Conservation (phyloP, 2,113 vertebrate species). For the Rhabdornis inornatus region DNA sequence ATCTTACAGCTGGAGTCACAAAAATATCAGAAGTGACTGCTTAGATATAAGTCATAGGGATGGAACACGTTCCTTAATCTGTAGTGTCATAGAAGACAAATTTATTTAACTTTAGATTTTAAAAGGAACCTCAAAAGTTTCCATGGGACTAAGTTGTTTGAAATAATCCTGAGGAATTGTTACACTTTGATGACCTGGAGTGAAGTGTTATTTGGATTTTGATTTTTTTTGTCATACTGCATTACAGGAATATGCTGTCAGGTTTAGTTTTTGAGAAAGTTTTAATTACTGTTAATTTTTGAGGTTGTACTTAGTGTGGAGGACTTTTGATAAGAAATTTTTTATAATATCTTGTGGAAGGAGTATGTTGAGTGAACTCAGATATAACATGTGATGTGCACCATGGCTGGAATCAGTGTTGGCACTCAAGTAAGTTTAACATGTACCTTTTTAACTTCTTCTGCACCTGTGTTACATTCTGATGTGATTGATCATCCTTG, state of each 20-base stretch:
- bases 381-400: background rate
- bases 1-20: background rate
- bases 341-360: background rate
- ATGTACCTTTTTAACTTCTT: background rate
- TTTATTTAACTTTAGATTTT: background rate
- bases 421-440: background rate
- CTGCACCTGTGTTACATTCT: background rate
- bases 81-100: background rate
- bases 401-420: background rate
- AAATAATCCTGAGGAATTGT: background rate
- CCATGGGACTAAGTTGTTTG: background rate
- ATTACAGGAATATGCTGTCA: background rate
- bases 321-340: background rate
- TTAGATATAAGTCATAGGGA: background rate
- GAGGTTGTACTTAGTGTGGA: background rate
- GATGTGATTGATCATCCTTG: background rate
- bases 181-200: background rate
- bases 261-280: background rate
- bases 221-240: background rate
- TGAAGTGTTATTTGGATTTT: background rate
- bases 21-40: background rate
- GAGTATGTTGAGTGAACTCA: background rate
- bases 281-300: background rate
- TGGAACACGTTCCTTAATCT: background rate
- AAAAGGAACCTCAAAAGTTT: background rate